phyloP scores from a whole-genome alignment of 1,140 invertebrate genomes.

The Antheraea mylitta region DNA sequence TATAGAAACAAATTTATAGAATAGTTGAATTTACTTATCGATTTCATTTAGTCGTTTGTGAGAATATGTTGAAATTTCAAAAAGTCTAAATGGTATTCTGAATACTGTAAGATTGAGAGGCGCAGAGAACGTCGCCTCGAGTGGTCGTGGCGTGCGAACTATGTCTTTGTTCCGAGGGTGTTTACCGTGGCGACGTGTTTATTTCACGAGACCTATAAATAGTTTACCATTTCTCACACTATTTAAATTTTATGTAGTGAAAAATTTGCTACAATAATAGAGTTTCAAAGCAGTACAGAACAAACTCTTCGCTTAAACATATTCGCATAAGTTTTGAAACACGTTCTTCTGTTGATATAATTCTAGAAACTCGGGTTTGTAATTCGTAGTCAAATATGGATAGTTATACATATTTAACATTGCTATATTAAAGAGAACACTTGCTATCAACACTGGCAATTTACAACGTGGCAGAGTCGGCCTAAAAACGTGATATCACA shows the following conservation, averaged over 20 bases:
- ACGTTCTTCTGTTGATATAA: not conserved
- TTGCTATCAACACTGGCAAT: conserved; percentile 47
- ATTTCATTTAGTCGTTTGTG: not conserved
- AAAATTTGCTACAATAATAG: not conserved
- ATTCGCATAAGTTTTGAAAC: not conserved
- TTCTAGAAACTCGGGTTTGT: not conserved
- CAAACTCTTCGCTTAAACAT: too few species aligned
- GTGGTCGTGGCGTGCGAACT: conserved; percentile 49
- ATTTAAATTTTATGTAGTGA: not conserved
- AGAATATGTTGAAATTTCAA: conserved; percentile 39
- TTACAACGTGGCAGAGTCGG: conserved; percentile 37
- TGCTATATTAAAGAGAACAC: conserved; percentile 22
- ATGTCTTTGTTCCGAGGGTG: conserved; percentile 52
- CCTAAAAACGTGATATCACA: conserved; percentile 73
- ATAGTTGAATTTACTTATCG: not conserved
- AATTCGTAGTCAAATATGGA: not conserved
- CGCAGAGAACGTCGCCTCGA: conserved; percentile 36
- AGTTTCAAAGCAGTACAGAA: too few species aligned
- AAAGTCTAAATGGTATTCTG: conserved; percentile 54
- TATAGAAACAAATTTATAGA: not conserved
- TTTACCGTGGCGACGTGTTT: conserved; percentile 40
- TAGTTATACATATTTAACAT: not conserved
- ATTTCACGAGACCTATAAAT: conserved; percentile 35
- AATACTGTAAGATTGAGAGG: conserved; percentile 54
- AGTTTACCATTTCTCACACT: conserved; percentile 16